Base-by-base conservation (phyloP, 1,140 invertebrate species). In the Proctacanthus coquilletti region DNA sequence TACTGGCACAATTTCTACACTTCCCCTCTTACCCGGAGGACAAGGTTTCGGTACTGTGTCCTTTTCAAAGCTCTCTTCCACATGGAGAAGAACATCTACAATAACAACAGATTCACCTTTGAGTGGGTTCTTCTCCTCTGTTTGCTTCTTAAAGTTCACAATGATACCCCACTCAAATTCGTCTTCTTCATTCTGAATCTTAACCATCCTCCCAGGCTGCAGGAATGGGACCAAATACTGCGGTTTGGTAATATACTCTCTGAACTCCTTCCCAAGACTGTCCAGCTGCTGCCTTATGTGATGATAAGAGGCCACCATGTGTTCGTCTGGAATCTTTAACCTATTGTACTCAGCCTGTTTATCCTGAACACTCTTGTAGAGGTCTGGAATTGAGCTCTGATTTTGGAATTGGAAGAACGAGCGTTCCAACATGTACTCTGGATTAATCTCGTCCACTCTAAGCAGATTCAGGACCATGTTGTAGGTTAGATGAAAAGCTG, bases 401-500 rank as follows among this genome's bases (percentile, higher is more conserved):
- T 98, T 98, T 66, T 99, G 96, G 56, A 98, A 99, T 60, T 99
- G 95, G 63, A 83, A 95, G 61, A 99, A 99, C 50, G 89, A 95
- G 43, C 92, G 72, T 57, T 98, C 92, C 49, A 99, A 66, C 89
- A 99, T 98, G 49, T 95, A 98, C 60, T 99, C 93, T 0, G 96
- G 95, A 70, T 98, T 98, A 39, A 99, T 97, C 66, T 97, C 95
- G 65, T 99, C 95, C 5, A 99, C 96, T 55, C 80, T 62, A 23
- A 98, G 62, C 42, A 98, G 66, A 72, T 98, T 98, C 6, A 98
- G 63, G 8, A 99, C 91, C 96, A 99, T 99, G 57, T 98, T 99
- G 57, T 99, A 99, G 0, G 95, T 98, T 32, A 99, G 68, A 64
- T 98, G 94, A 64, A 99, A 99, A 1, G 95, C 94, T 2, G 92